Evolutionary conservation across 1,140 invertebrate species (phyloP).

Genomic region (Chymomyza costata): DNA sequence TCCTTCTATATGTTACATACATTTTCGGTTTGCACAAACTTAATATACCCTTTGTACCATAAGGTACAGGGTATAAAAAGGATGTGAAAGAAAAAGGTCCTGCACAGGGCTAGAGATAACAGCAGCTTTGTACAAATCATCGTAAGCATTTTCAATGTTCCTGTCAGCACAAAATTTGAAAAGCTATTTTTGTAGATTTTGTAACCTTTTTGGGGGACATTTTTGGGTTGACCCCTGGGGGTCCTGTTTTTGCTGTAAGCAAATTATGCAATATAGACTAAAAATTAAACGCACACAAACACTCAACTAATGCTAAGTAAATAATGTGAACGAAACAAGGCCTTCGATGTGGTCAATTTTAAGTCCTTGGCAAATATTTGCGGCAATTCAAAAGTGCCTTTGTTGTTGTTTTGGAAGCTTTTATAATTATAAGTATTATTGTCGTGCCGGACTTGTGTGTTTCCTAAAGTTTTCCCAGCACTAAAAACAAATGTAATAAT

Average conservation of each 20-base stretch:
- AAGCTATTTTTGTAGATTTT: conserved; percentile 1
- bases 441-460: too few species aligned
- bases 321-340: background rate
- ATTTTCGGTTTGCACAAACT: too few species aligned
- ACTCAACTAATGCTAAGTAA: conserved; percentile 16
- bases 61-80: too few species aligned
- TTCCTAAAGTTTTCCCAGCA: too few species aligned
- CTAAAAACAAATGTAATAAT: too few species aligned
- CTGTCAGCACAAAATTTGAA: conserved; percentile 30
- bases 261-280: conserved; percentile 69
- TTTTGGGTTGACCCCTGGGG: too few species aligned
- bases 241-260: conserved; percentile 17
- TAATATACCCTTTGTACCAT: too few species aligned
- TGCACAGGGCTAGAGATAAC: conserved; percentile 9
- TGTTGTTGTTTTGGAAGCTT: background rate
- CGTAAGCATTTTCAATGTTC: conserved; percentile 18
- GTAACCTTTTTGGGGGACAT: conserved; percentile 4
- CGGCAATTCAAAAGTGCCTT: too few species aligned
- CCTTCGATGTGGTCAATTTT: too few species aligned
- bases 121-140: conserved; percentile 12
- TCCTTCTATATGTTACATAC: too few species aligned
- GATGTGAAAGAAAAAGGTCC: too few species aligned
- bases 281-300: conserved; percentile 54
- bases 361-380: conserved; percentile 6
- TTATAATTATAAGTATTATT: too few species aligned